Base-by-base conservation (phyloP, 2,888 invertebrate genomes). In the Myopa tessellatipennis region DNA sequence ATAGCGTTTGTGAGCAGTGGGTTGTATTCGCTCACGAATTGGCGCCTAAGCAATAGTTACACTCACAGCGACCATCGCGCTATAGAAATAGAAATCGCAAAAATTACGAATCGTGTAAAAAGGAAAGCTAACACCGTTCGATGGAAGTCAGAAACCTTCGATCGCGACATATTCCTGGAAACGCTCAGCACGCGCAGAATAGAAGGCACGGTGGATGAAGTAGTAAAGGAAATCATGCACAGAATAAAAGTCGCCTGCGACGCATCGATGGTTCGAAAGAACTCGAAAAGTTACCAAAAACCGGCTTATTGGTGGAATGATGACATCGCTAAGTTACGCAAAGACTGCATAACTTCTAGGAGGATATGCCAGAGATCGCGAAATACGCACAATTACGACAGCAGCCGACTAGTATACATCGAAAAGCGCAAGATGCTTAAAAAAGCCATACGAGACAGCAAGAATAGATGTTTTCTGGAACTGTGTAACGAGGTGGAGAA, bases 381-480 rank as follows among this genome's bases (percentile, higher is more conserved):
- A 16, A 58, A 58, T 58, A 58, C 58, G 6, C 5, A 58, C n/a
- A 58, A 58, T 12, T 58, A 58, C 58, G 58, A 16, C 18, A 58
- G 12, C 12, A 58, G 18, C 12, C 16, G 58, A 5, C 12, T 16
- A 12, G 12, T n/a, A 10, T 58, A 58, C n/a, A n/a, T 58, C 18
- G 5, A 16, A 16, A 58, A 58, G 18, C 58, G 58, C n/a, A 58
- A 58, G 58, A 58, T 58, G 58, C 58, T 58, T 58, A 58, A 58
- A 58, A 12, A n/a, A 58, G 58, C 58, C n/a, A 58, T 58, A 58
- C 58, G 58, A 10, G 58, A 58, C 58, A 58, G 58, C 58, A 58
- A 58, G n/a, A 58, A 4, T 5, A 58, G 12, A 58, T 58, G 58
- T n/a, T n/a, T 58, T 58, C 14, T 58, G 6, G 58, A 58, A 58